Percentiles rank a stretch among this genome's conserved stretches.
These are phyloP conservation scores for Diarsia rubi DNA, from an alignment of 2,888 invertebrate genomes.

Conservation along the genomic window DNA sequence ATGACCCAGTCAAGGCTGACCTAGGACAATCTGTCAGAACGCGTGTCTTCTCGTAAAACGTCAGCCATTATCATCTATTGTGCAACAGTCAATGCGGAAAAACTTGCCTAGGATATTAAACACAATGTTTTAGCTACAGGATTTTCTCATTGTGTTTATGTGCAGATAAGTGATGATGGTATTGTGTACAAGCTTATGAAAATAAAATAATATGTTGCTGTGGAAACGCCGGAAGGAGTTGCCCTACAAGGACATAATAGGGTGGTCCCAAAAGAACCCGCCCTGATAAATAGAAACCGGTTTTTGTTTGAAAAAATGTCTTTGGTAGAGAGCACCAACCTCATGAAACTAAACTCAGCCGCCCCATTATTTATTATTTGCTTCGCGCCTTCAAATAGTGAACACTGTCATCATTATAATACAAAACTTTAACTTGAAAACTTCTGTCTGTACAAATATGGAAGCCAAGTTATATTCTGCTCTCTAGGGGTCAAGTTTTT, in stretches of 20 bases:
- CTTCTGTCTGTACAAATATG: no score
- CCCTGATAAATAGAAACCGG: no score
- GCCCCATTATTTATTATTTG: no score
- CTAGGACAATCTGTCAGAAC: constrained; percentile 28
- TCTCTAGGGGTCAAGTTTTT: no score
- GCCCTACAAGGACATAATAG: background rate
- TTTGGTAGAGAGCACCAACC: no score
- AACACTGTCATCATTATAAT: no score
- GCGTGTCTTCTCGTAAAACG: constrained; percentile 18
- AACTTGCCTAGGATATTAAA: background rate
- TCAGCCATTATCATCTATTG: background rate
- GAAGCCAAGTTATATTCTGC: no score
- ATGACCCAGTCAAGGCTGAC: constrained; percentile 8
- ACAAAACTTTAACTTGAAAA: no score
- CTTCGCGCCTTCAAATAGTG: no score
- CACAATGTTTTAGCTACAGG: background rate
- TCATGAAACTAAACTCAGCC: no score
- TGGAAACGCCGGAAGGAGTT: background rate
- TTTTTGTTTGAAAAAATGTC: no score
- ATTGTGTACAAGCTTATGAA: background rate
- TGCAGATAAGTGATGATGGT: background rate
- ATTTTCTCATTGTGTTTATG: background rate
- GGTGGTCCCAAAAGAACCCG: background rate
- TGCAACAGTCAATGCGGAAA: constrained; percentile 8
- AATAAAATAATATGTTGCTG: background rate